phyloP scores from a whole-genome alignment of 2,113 vertebrate species.

The human (Homo sapiens) region DNA sequence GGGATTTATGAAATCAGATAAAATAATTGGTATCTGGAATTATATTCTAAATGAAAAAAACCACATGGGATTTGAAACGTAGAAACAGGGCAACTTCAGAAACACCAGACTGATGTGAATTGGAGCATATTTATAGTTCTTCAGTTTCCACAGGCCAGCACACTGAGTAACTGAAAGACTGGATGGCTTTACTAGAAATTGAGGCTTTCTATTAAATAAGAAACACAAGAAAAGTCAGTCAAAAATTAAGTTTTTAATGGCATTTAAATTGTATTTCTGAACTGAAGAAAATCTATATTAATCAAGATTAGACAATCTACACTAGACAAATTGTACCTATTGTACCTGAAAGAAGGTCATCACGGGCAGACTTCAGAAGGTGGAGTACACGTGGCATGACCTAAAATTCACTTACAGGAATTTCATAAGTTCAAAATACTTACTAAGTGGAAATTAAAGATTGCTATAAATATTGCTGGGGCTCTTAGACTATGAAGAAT shows the following conservation, averaged over 20 bases:
- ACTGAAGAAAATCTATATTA: not conserved
- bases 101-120: not conserved
- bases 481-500: not conserved
- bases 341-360: not conserved
- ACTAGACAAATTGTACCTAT: not conserved
- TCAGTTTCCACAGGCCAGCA: not conserved
- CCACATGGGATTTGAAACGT: too few relatives aligned
- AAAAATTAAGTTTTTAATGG: not conserved
- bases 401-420: not conserved
- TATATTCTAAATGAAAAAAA: not conserved
- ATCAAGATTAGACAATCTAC: not conserved
- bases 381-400: not conserved
- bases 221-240: not conserved
- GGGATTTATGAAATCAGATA: too few relatives aligned
- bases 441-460: not conserved
- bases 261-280: not conserved
- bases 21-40: not conserved
- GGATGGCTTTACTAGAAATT: not conserved
- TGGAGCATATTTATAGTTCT: not conserved
- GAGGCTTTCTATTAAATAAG: not conserved
- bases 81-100: not conserved
- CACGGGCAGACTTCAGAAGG: not conserved
- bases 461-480: not conserved
- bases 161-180: not conserved
- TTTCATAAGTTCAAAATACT: not conserved